phyloP scores from a whole-genome alignment of 2,888 invertebrate species.

The Falcaria lacertinaria region DNA sequence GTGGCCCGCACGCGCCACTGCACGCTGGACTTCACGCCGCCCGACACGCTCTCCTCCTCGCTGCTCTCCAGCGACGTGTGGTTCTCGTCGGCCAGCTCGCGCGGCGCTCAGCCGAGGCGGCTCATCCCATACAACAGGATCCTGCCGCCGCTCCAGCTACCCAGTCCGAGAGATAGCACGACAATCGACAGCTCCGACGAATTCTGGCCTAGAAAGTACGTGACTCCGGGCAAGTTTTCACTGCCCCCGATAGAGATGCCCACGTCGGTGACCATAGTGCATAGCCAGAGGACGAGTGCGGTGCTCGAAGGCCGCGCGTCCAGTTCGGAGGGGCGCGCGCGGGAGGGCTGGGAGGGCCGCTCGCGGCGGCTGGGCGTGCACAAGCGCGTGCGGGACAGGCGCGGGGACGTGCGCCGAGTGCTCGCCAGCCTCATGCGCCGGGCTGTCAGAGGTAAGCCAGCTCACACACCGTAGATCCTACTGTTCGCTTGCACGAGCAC shows the following conservation, averaged over 20 bases:
- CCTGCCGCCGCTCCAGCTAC: constrained; percentile 57
- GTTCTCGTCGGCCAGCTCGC: constrained; percentile 43
- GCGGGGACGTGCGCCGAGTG: constrained; percentile 50
- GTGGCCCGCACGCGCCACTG: constrained; percentile 25
- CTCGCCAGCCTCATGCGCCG: constrained; percentile 52
- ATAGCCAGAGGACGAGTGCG: constrained; percentile 14
- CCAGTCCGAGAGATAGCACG: constrained; percentile 35
- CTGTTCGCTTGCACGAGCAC: no score
- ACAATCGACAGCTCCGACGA: constrained; percentile 37
- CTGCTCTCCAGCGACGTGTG: constrained; percentile 50
- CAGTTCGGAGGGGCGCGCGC: constrained; percentile 12
- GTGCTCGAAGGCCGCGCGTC: constrained; percentile 12
- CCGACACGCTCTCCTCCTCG: constrained; percentile 47
- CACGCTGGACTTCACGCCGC: constrained; percentile 28
- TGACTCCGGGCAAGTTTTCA: constrained; percentile 42
- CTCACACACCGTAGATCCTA: neutral
- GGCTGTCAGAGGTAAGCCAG: constrained; percentile 42
- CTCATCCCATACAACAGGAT: constrained; percentile 43
- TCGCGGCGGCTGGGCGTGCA: constrained; percentile 28
- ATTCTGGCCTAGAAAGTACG: constrained; percentile 43
- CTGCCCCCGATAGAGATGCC: constrained; percentile 42
- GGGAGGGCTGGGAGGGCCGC: constrained; percentile 18
- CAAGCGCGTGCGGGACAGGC: constrained; percentile 29
- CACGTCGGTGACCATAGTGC: constrained; percentile 6
- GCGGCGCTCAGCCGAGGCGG: constrained; percentile 33